Conservation (phyloP, 2,797 vertebrate species). For the Lepilemur septentrionalis region DNA sequence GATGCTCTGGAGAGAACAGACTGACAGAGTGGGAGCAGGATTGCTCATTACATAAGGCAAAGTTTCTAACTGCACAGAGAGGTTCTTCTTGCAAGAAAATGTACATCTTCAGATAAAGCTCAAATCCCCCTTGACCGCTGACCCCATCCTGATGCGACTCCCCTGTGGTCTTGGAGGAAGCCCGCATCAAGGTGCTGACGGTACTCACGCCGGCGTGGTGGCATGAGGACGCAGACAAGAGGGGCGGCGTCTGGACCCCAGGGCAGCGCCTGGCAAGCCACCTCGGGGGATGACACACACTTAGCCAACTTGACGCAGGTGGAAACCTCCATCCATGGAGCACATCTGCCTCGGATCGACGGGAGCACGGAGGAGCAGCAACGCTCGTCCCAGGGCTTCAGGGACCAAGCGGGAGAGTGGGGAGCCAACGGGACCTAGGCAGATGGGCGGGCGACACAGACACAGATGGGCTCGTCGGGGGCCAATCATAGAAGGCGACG, state of each 20-base stretch:
- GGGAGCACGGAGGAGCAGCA: neutral
- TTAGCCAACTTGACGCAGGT: too few relatives aligned
- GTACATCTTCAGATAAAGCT: neutral
- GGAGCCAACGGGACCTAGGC: neutral
- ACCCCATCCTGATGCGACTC: too few relatives aligned
- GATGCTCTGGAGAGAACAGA: neutral
- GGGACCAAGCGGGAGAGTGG: neutral
- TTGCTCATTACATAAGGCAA: neutral
- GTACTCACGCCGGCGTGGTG: neutral
- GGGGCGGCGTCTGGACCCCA: neutral
- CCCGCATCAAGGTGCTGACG: rapidly evolving
- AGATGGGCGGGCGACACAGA: neutral
- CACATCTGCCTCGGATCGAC: rapidly evolving
- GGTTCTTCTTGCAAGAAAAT: neutral
- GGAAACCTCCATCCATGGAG: neutral
- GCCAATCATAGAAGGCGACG: neutral
- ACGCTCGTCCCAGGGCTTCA: neutral
- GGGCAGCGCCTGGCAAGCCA: rapidly evolving
- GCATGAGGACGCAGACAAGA: neutral
- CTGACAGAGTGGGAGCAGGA: neutral
- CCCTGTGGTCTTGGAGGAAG: neutral
- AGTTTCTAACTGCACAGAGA: neutral
- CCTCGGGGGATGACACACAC: too few relatives aligned
- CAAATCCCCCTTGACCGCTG: neutral
- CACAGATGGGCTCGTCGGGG: neutral